Evolutionary conservation across 2,113 vertebrate genomes (phyloP).

Genomic region (Astatotilapia flaviijosephi): DNA sequence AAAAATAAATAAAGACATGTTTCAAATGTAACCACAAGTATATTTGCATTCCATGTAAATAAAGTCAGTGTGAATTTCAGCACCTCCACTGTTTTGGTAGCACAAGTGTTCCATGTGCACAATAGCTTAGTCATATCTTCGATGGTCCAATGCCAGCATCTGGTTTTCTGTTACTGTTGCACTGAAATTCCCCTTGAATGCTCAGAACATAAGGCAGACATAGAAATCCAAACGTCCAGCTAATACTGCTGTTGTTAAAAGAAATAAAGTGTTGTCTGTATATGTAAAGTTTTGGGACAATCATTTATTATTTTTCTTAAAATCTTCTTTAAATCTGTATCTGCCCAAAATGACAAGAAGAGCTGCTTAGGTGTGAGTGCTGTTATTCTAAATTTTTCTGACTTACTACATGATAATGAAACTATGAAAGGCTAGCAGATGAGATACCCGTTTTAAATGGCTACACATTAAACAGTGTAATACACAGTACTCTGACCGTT

Average conservation of each 20-base stretch:
- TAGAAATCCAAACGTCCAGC: background rate
- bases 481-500: background rate
- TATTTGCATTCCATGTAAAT: conserved; percentile 65
- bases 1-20: background rate
- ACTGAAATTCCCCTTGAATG: background rate
- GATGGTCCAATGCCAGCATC: background rate
- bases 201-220: background rate
- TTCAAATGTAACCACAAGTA: background rate
- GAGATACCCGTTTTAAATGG: background rate
- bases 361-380: background rate
- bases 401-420: background rate
- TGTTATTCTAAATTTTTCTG: background rate
- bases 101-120: background rate
- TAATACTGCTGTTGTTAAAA: background rate
- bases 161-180: background rate
- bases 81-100: background rate
- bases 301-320: background rate
- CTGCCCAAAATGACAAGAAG: background rate
- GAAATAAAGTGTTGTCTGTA: background rate
- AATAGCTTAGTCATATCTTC: background rate
- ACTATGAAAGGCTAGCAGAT: background rate
- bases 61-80: background rate
- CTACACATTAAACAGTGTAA: background rate
- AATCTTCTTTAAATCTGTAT: background rate
- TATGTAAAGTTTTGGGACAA: background rate